Evolutionary conservation across 2,797 vertebrate species (phyloP).

Genomic region (Triplophysa yarkandensis): DNA sequence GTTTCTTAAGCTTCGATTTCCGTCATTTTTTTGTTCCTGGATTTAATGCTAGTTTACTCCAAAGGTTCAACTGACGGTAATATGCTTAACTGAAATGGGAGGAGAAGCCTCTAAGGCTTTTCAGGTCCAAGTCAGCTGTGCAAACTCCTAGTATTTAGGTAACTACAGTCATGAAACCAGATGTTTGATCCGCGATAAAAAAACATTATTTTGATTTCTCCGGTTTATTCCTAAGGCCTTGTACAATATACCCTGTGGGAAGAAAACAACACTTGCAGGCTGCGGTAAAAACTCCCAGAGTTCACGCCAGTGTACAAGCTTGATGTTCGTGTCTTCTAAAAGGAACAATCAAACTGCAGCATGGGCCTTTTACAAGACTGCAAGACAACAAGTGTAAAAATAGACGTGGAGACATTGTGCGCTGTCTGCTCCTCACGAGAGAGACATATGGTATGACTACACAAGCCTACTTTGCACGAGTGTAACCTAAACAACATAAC

Average conservation of each 20-base stretch:
- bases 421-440: slow-evolving; percentile 24
- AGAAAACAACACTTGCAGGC: not conserved
- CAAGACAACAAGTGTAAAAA: slow-evolving; percentile 42
- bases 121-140: slow-evolving; percentile 66
- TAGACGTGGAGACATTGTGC: slow-evolving; percentile 32
- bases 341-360: slow-evolving; percentile 49
- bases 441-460: not conserved
- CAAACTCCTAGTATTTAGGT: slow-evolving; percentile 68
- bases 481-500: slow-evolving; percentile 8
- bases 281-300: slow-evolving; percentile 13
- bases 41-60: slow-evolving; percentile 54
- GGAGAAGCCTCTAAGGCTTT: slow-evolving; percentile 39
- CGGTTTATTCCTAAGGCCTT: not conserved
- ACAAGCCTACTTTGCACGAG: not conserved
- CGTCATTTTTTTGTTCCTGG: slow-evolving; percentile 52
- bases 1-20: slow-evolving; percentile 56
- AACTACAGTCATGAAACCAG: slow-evolving; percentile 66
- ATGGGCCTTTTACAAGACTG: slow-evolving; percentile 44
- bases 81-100: slow-evolving; percentile 51
- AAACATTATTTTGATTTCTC: not conserved
- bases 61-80: slow-evolving; percentile 56
- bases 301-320: slow-evolving; percentile 29
- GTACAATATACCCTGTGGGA: not conserved
- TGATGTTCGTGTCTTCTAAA: slow-evolving; percentile 39
- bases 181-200: slow-evolving; percentile 58